phyloP scores from a whole-genome alignment of 64 coral and sea anemone species.

The Pachyseris speciosa region DNA sequence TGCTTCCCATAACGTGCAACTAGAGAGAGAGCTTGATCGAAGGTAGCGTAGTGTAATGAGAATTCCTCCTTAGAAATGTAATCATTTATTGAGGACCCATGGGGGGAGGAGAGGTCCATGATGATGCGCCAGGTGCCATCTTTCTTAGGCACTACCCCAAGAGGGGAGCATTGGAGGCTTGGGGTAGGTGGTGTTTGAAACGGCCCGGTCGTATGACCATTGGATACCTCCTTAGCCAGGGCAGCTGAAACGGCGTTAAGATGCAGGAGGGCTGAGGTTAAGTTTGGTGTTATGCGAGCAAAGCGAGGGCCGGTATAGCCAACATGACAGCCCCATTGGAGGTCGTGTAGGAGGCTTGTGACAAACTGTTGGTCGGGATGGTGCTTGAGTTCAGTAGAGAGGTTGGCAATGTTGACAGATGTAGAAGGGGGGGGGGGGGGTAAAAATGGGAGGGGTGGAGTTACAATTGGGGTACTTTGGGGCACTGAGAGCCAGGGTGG shows the following conservation, averaged over 20 bases:
- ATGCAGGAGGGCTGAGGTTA: neutral
- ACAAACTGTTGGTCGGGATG: too few relatives aligned
- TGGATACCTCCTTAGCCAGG: neutral
- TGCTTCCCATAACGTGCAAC: neutral
- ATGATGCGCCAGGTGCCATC: neutral
- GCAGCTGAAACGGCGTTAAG: neutral
- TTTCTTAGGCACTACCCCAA: too few relatives aligned
- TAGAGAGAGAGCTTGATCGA: neutral
- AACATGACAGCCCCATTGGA: too few relatives aligned
- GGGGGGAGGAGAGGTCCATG: neutral
- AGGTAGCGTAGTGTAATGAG: neutral
- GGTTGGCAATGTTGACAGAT: neutral
- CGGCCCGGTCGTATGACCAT: neutral
- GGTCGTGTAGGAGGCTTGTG: too few relatives aligned
- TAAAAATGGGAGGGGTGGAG: too few relatives aligned
- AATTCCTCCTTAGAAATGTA: neutral
- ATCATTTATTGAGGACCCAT: neutral
- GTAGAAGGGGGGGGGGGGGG: neutral
- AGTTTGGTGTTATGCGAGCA: neutral
- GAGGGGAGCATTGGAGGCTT: neutral
- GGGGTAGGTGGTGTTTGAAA: neutral
- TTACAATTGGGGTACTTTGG: neutral
- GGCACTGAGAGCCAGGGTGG: neutral
- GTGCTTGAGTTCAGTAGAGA: too few relatives aligned
- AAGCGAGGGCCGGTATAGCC: neutral